Evolutionary conservation across 2,797 vertebrate species (phyloP), one percentile per base, ranked within the genome.

Genomic region (Amazona ochrocephala): DNA sequence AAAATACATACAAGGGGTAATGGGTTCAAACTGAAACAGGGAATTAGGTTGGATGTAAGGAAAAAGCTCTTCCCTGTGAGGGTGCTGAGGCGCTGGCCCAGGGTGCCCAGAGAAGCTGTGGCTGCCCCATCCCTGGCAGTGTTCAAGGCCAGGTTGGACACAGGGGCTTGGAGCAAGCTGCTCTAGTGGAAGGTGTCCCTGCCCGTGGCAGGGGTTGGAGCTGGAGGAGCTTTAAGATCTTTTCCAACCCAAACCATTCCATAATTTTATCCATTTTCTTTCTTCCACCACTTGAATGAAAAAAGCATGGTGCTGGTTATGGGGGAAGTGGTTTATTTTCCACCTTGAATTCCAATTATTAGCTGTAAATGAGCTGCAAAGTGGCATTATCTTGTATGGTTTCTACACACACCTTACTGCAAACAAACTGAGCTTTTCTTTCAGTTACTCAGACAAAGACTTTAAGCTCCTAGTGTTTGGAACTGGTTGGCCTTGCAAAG

Each of bases 251-350:
- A 56, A 22, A 9, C 32, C 54, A n/a, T n/a, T 56, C 53, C 30
- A 54, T 54, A n/a, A 54, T n/a, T 21, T n/a, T 1, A 3, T 47
- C 23, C 8, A 6, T 78, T 73, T 54, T 71, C 23, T 23, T 41
- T 41, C 56, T 64, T n/a, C 24, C 45, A 4, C 23, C 13, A 19
- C 5, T 13, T 44, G 42, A 51, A 34, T 64, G n/a, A 21, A 66
- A 70, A 61, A 76, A n/a, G 0, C 15, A 2, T 13, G 7, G 27
- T 64, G 9, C 29, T 89, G 18, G 18, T 71, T 68, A 7, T 23
- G n/a, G 27, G 12, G 26, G 11, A 2, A 51, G 19, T 0, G 21
- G 0, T 0, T 5, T 48, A n/a, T 56, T 90, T 86, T 79, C 56
- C 47, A 53, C 37, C 34, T 66, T 21, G 30, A 89, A 60, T 44